Evolutionary conservation across 64 coral and sea anemone species (phyloP).

Genomic region (Montipora efflorescens): DNA sequence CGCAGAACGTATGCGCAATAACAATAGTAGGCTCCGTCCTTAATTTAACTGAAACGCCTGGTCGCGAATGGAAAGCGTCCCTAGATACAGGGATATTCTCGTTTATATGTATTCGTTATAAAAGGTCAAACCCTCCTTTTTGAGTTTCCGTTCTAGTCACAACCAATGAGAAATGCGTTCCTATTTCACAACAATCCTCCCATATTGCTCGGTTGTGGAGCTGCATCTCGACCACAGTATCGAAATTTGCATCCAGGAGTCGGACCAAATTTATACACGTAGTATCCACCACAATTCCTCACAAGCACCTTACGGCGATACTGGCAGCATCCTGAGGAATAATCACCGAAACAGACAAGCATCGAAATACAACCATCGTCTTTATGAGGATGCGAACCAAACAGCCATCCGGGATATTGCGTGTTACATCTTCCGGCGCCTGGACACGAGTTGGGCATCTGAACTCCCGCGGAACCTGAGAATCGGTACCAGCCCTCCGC

Average conservation of each 20-base stretch:
- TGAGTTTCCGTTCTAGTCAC: no score
- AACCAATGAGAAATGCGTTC: background rate
- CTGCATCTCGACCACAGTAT: slow-evolving; percentile 64
- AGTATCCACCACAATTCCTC: slow-evolving; percentile 85
- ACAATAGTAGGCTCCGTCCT: no score
- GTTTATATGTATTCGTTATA: no score
- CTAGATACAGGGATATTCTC: no score
- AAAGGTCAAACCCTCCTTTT: background rate
- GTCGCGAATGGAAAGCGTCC: no score
- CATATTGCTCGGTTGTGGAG: background rate
- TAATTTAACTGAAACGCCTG: no score
- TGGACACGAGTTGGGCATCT: slow-evolving; percentile 72
- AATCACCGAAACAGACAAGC: slow-evolving; percentile 85
- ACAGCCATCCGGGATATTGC: slow-evolving; percentile 86
- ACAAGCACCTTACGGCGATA: slow-evolving; percentile 66
- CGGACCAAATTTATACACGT: slow-evolving; percentile 84
- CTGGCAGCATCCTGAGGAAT: slow-evolving; percentile 56
- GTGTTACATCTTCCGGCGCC: slow-evolving; percentile 61
- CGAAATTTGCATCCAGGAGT: slow-evolving; percentile 65
- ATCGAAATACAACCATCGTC: slow-evolving; percentile 78
- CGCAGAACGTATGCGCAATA: no score
- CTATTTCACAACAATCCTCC: slow-evolving; percentile 16
- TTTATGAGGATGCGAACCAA: slow-evolving; percentile 72
- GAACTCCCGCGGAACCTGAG: slow-evolving; percentile 64
- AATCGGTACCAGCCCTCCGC: slow-evolving; percentile 95